Percentiles rank a stretch among this genome's conserved stretches.
These are phyloP conservation scores for Corbicula japonica DNA, from an alignment of 2,888 invertebrate genomes.

Conservation along the genomic window DNA sequence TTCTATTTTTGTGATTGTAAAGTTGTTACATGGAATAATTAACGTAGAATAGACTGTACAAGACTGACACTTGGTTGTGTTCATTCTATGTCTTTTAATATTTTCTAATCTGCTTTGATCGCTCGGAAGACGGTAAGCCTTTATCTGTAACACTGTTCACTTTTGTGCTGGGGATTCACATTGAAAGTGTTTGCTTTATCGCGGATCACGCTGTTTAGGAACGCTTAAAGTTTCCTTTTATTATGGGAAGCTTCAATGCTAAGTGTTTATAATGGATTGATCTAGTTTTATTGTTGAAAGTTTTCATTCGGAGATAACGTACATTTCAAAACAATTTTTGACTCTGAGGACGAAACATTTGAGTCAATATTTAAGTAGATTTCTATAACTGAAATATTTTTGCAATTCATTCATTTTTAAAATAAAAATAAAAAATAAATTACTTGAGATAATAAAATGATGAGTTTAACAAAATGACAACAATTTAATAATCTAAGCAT, in stretches of 20 bases:
- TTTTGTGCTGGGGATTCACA: conserved; percentile 23
- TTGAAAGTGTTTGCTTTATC: conserved; percentile 19
- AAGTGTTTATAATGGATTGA: conserved; percentile 15
- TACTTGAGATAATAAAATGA: no score
- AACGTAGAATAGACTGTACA: conserved; percentile 8
- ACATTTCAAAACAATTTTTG: conserved; percentile 6
- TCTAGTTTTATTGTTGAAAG: conserved; percentile 1
- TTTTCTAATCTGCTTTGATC: conserved; percentile 20
- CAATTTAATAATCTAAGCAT: no score
- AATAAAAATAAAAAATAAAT: no score
- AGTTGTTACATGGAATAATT: conserved; percentile 11
- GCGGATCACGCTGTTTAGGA: conserved; percentile 19
- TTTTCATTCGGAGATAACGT: conserved; percentile 13
- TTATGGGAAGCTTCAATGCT: conserved; percentile 8
- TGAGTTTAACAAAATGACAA: no score
- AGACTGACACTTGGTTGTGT: conserved; percentile 25
- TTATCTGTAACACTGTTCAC: conserved; percentile 33
- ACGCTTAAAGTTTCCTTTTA: conserved; percentile 19
- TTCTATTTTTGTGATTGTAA: conserved; percentile 47
- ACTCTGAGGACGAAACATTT: no score
- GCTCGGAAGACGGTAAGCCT: conserved; percentile 31
- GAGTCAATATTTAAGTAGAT: no score
- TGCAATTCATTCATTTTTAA: no score
- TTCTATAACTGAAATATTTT: no score
- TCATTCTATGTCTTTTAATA: conserved; percentile 19